A percentile compares a stretch with the other conserved stretches of the same genome.
Conservation (phyloP, 1,140 invertebrate species). For the Drosophila neocordata region DNA sequence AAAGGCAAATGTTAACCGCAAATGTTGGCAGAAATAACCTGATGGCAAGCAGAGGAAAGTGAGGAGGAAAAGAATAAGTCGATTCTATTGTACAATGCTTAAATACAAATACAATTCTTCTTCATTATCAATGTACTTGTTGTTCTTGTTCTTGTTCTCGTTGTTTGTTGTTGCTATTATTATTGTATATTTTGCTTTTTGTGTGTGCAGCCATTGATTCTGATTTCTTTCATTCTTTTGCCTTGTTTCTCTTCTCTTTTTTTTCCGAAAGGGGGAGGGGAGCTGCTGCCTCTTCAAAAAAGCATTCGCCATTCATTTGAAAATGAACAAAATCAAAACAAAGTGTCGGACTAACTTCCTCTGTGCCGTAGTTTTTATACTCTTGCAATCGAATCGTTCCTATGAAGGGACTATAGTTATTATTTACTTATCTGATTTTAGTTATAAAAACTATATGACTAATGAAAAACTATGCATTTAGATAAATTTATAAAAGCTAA, state of each 20-base stretch:
- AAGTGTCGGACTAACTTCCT: neutral
- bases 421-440: too few relatives aligned
- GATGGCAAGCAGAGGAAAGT: conserved; percentile 15
- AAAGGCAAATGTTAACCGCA: conserved; percentile 56
- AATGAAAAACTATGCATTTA: too few relatives aligned
- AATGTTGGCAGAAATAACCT: conserved; percentile 36
- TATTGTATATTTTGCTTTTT: conserved; percentile 27
- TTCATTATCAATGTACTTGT: conserved; percentile 69
- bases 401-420: too few relatives aligned
- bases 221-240: conserved; percentile 6
- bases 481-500: too few relatives aligned
- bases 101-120: conserved; percentile 49
- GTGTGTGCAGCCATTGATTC: conserved; percentile 57
- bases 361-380: conserved; percentile 9
- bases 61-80: conserved; percentile 37
- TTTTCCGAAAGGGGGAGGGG: neutral
- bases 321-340: conserved; percentile 27
- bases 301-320: conserved; percentile 32
- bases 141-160: conserved; percentile 35
- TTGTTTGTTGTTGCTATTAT: conserved; percentile 28
- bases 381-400: neutral
- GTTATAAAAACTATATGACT: too few relatives aligned
- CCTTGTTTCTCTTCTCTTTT: conserved; percentile 12
- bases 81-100: conserved; percentile 50
- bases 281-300: conserved; percentile 42